A percentile compares a stretch with the other conserved stretches of the same genome.
Evolutionary conservation across 2,888 invertebrate genomes (phyloP).

Genomic region (Rhingia campestris): DNA sequence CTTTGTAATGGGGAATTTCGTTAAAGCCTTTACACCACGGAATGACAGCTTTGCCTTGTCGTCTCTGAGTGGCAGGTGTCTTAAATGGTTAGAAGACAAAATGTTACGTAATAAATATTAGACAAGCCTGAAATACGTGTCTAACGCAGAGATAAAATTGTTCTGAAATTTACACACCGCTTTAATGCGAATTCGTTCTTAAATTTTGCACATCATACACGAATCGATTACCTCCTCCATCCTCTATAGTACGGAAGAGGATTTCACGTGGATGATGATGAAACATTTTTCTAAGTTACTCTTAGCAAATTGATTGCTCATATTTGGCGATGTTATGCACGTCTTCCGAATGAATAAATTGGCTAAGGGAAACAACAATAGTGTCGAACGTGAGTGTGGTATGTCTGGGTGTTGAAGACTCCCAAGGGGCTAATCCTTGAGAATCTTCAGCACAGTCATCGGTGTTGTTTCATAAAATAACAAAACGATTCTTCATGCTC

Average conservation of each 20-base stretch:
- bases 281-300: conserved; percentile 53
- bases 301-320: conserved; percentile 59
- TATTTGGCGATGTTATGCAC: conserved; percentile 59
- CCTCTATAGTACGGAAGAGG: not conserved
- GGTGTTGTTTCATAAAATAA: conserved; percentile 32
- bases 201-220: conserved; percentile 36
- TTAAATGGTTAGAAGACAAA: conserved; percentile 46
- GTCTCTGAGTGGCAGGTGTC: conserved; percentile 59
- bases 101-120: not conserved
- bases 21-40: conserved; percentile 11
- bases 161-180: conserved; percentile 34
- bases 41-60: conserved; percentile 5
- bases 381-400: conserved; percentile 31
- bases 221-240: conserved; percentile 46
- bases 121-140: conserved; percentile 16
- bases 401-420: conserved; percentile 21
- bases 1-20: conserved; percentile 1
- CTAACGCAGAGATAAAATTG: conserved; percentile 19
- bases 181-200: conserved; percentile 22
- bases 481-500: conserved; percentile 46
- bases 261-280: conserved; percentile 31
- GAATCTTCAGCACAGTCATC: not conserved
- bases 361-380: conserved; percentile 24
- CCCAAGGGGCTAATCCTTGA: not conserved
- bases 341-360: conserved; percentile 63